Evolutionary conservation across 2,113 vertebrate genomes (phyloP).

Genomic region (Nothoprocta pentlandii): DNA sequence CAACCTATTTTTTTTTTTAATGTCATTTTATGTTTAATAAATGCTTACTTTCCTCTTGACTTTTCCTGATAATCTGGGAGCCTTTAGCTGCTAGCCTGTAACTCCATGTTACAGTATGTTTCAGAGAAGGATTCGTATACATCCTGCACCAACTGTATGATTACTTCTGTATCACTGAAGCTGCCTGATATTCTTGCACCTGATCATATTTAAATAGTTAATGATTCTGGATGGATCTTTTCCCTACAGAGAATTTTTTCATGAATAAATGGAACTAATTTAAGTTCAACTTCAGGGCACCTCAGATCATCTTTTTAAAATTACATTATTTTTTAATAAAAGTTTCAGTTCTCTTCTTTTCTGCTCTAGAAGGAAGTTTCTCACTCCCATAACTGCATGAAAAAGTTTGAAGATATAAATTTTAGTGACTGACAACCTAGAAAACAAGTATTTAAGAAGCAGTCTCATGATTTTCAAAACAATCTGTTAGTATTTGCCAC

Average conservation of each 20-base stretch:
- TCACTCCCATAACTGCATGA: neutral
- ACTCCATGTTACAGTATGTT: neutral
- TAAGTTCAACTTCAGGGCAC: neutral
- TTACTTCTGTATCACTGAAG: neutral
- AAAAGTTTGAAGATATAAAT: neutral
- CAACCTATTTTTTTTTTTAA: neutral
- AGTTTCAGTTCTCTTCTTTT: neutral
- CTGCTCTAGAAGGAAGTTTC: neutral
- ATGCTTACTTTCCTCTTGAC: neutral
- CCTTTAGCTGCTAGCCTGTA: neutral
- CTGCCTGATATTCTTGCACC: neutral
- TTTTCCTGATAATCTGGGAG: constrained; percentile 22
- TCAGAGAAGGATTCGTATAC: neutral
- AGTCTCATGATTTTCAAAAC: neutral
- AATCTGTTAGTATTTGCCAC: neutral
- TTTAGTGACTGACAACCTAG: neutral
- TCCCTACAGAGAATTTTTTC: neutral
- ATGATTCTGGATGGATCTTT: neutral
- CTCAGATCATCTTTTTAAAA: neutral
- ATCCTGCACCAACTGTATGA: neutral
- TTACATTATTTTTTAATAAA: neutral
- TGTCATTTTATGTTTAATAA: neutral
- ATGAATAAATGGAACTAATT: neutral
- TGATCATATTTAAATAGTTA: neutral
- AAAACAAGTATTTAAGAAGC: neutral